Evolutionary conservation across 2,888 invertebrate genomes (phyloP), one percentile per base, ranked within the genome.

Genomic region (Seira musarum): DNA sequence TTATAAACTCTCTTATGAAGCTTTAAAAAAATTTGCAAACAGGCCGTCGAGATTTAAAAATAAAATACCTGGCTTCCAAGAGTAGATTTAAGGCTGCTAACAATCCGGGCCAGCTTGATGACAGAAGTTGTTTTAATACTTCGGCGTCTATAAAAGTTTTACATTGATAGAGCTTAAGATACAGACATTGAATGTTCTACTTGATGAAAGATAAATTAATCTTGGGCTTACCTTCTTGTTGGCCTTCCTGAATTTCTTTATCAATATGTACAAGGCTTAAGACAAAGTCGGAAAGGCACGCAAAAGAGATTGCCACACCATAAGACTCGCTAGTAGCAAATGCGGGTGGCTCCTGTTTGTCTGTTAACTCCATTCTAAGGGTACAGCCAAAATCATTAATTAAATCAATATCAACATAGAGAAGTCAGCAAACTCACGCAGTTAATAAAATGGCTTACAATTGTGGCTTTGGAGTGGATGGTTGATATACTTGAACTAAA

Each of bases 101-200:
- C 64, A 98, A 90, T 0, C 97, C 97, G 88, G 96, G 96, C 97
- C 98, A 98, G 84, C 97, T 96, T 0, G 98, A 98, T 87, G 95
- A 95, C 35, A 98, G 92, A 25, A 98, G 89, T 90, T 97, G 94
- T 21, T 84, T 85, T 15, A 86, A 49, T 24, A 86, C 83, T 15
- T 85, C 84, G 1, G 79, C 77, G 21, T 85, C 86, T 85, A 13
- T 60, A 25, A 35, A 53, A 71, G 64, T 49, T n/a, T n/a, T 40
- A 21, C 8, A 69, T 65, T 17, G 22, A 64, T 13, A 15, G 2
- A 21, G 2, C 3, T 2, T 64, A 22, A 64, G 1, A 15, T 64
- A 10, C 10, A 22, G 24, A 1, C 30, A 64, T 24, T 13, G 5
- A 21, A 21, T 24, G 53, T 22, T 22, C 69, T 35, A 15, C 15